Percentiles rank a stretch among this genome's conserved stretches.
Evolutionary conservation across 2,888 invertebrate species (phyloP).

Genomic region (Drosophila histrio): DNA sequence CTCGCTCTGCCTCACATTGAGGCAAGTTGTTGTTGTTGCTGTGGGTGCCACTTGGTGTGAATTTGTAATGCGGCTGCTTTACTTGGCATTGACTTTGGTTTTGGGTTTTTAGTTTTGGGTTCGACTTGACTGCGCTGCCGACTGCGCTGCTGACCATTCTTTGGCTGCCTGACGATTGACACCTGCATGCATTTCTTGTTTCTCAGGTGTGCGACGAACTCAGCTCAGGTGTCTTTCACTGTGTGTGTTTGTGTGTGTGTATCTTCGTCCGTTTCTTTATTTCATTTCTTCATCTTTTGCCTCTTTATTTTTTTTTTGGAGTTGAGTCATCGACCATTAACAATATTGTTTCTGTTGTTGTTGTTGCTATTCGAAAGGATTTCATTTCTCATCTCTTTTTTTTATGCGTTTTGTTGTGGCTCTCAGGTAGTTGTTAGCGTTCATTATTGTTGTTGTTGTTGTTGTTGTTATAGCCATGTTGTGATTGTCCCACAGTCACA

Average conservation of each 20-base stretch:
- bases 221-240: constrained; percentile 65
- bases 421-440: constrained; percentile 55
- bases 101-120: constrained; percentile 7
- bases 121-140: constrained; percentile 18
- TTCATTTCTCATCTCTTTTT: constrained; percentile 65
- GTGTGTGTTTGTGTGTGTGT: constrained; percentile 25
- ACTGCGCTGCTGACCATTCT: constrained; percentile 59
- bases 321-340: constrained; percentile 77
- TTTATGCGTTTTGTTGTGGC: constrained; percentile 15
- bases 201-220: constrained; percentile 73
- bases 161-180: constrained; percentile 71
- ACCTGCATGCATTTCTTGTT: constrained; percentile 81
- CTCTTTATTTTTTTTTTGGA: constrained; percentile 24
- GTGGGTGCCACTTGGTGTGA: constrained; percentile 78
- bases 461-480: constrained; percentile 48
- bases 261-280: constrained; percentile 66
- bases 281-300: constrained; percentile 73
- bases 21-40: constrained; percentile 23
- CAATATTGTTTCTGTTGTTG: constrained; percentile 52
- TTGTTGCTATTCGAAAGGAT: constrained; percentile 71
- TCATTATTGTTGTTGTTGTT: constrained; percentile 13
- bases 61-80: constrained; percentile 74
- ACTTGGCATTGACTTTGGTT: constrained; percentile 57
- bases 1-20: not conserved
- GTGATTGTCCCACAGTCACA: constrained; percentile 53